Evolutionary conservation across 2,797 vertebrate genomes (phyloP), one percentile per base, ranked within the genome.

Genomic region (Karalla daura): DNA sequence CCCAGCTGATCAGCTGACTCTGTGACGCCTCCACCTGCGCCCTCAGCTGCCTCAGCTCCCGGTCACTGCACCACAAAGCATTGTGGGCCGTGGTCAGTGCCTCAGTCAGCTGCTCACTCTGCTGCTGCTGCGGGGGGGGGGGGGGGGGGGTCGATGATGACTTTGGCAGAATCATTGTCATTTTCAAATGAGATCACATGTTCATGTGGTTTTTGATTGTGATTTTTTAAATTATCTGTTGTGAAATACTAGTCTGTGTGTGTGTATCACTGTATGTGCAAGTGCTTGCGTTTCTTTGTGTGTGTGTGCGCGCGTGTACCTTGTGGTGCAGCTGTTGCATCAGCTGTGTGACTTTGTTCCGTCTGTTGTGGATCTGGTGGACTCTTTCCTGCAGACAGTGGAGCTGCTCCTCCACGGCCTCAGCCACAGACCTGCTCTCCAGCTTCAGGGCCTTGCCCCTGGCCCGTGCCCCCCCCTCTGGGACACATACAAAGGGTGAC

Each of bases 391-490:
- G 74, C 18, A 93, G 52, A 10, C 55, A 61, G 12, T 32, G 15
- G 32, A 94, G 87, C 44, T 86, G 61, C 3, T 3, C 35, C 65
- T 93, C 90, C 2, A 75, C 86, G 78, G 88, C 70, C 75, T 90
- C 76, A 50, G 68, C 37, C n/a, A 36, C 54, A 0, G 47, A 58
- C 39, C 70, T 75, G 84, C 63, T 75, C 24, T 84, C 70, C 4
- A 17, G 64, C 81, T 94, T 95, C 55, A 94, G 83, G 43, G 73
- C 68, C 80, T 93, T 94, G 92, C 93, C 91, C 27, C 77, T 68
- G 63, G 23, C 13, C 11, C 80, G 79, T 23, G 90, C 88, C 5
- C 80, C 80, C 5, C 64, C 77, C n/a, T 70, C 92, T 92, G 64
- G 78, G 8, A 65, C 21, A 74, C 41, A 63, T n/a, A 44, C 24